Conservation (phyloP, 2,797 vertebrate species). For the Muscicapa striata region DNA sequence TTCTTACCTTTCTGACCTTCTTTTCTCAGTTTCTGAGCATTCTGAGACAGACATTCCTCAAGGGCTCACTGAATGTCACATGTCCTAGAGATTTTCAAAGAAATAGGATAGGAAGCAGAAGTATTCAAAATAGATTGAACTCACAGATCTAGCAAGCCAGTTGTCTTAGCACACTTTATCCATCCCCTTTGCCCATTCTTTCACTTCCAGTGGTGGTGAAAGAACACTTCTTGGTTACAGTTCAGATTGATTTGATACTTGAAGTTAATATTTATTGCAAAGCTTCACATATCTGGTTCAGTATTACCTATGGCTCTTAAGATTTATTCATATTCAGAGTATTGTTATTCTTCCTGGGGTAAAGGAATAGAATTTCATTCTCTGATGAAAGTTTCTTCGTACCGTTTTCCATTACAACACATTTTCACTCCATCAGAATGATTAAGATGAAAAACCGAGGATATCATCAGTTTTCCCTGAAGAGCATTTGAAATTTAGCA, state of each 20-base stretch:
- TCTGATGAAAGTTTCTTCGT: not conserved
- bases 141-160: accelerated
- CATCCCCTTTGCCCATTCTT: accelerated
- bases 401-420: not conserved
- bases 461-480: not conserved
- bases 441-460: not conserved
- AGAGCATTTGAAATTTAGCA: not conserved
- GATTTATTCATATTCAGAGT: not conserved
- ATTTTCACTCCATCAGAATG: not conserved
- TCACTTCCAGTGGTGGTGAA: not conserved
- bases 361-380: not conserved
- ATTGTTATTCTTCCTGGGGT: not conserved
- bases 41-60: constrained; percentile 40
- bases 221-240: not conserved
- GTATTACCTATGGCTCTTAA: not conserved
- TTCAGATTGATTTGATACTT: not conserved
- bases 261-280: not conserved
- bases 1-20: not conserved
- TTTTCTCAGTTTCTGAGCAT: not conserved
- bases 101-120: not conserved
- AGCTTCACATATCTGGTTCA: not conserved
- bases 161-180: not conserved
- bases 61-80: constrained; percentile 11
- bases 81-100: not conserved
- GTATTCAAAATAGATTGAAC: not conserved